phyloP scores from a whole-genome alignment of 2,888 invertebrate species.

The Seira sanloemensis region DNA sequence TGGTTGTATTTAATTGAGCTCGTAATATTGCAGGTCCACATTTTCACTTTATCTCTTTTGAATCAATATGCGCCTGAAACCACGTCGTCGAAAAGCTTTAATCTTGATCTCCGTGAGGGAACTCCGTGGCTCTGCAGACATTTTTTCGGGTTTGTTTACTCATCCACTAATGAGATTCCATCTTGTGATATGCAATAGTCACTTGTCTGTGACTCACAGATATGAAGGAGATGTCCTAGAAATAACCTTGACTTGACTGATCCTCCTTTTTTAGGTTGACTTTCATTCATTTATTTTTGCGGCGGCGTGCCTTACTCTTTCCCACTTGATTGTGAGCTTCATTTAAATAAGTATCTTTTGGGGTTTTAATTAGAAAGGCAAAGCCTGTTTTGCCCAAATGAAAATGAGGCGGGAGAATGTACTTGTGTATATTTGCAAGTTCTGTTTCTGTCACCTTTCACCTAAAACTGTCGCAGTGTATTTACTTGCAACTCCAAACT shows the following conservation, averaged over 20 bases:
- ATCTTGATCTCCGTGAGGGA: not conserved
- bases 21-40: no score
- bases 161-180: not conserved
- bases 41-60: no score
- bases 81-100: no score
- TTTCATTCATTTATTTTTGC: not conserved
- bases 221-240: slow-evolving; percentile 17
- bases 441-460: not conserved
- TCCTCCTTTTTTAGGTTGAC: not conserved
- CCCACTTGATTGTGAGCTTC: not conserved
- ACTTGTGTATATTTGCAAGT: not conserved
- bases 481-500: not conserved
- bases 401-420: not conserved
- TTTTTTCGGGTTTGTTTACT: not conserved
- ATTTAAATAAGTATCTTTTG: not conserved
- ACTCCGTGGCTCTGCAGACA: not conserved
- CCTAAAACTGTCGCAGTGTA: not conserved
- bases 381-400: not conserved
- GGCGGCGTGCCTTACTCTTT: not conserved
- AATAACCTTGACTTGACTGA: slow-evolving; percentile 23
- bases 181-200: not conserved
- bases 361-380: not conserved
- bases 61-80: not conserved
- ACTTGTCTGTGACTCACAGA: not conserved
- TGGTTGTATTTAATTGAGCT: not conserved